Base-by-base conservation (phyloP, 2,113 vertebrate species). In the Pseudorectes ferrugineus region DNA sequence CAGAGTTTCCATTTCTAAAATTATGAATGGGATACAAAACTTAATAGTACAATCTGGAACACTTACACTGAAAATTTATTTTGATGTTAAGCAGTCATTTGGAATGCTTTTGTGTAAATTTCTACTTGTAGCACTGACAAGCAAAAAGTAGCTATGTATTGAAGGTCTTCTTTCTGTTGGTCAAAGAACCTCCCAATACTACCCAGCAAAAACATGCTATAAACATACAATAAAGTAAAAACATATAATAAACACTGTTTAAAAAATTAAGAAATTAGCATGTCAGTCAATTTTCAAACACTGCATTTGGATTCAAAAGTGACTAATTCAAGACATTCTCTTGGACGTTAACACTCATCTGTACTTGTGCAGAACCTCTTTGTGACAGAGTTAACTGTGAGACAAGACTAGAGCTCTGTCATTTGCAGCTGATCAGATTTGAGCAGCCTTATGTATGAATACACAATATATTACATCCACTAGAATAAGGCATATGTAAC, bases 81-180 rank as follows among this genome's bases (percentile, higher is more conserved):
- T 43, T 63, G 1, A 11, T 20, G 12, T 35, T 52, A 45, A 84
- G 11, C 12, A 70, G 16, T 11, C 29, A 23, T 40, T 59, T 52
- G 19, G 14, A 62, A 84, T 13, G 11, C 5, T 55, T 84, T 59
- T 74, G 19, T 33, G 9, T 6, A 71, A 59, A 51, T 22, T 74
- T 71, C 33, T 86, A 14, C 17, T 58, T 31, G 24, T 12, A 94
- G 48, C 11, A 77, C 33, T 45, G 25, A 55, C 10, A 84, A 74
- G 23, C 2, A 73, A 43, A 48, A 55, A 12, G 29, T 6, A 73
- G 59, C 8, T 51, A 31, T 3, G 5, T 6, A 57, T 0, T 1
- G 25, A 28, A 38, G 1, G 9, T 35, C 2, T 14, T 38, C 5
- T 12, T 89, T 61, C 36, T 49, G 21, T 24, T 61, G 12, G 40